These are phyloP conservation scores for Protosalanx chinensis DNA, from an alignment of 2,797 vertebrate species.

Conservation along the genomic window DNA sequence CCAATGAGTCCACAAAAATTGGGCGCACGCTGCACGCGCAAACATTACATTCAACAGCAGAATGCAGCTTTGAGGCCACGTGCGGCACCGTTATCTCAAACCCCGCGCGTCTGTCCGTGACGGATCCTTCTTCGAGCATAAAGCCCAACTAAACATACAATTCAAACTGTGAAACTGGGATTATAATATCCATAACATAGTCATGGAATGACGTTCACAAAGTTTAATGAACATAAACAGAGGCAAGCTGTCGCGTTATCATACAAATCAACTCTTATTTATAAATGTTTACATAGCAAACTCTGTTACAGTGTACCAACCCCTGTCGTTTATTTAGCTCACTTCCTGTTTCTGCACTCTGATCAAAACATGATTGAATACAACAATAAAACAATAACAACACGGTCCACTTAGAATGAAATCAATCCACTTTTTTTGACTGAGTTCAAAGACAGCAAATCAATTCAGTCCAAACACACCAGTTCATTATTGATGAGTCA, in stretches of 20 bases:
- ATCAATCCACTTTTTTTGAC: background rate
- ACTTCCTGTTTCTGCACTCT: background rate
- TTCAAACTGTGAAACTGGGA: background rate
- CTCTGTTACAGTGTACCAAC: no score
- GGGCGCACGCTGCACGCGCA: no score
- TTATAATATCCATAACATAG: background rate
- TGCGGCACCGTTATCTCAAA: no score
- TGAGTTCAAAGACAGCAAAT: background rate
- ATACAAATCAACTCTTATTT: background rate
- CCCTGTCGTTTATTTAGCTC: background rate
- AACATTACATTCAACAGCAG: background rate
- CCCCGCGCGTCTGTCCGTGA: no score
- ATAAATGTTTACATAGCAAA: no score
- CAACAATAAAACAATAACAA: background rate
- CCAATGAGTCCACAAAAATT: no score
- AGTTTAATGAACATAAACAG: background rate
- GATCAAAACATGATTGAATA: background rate
- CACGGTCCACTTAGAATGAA: background rate
- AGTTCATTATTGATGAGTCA: background rate
- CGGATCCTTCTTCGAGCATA: no score
- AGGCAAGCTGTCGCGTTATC: background rate
- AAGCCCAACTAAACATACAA: background rate
- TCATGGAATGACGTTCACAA: background rate
- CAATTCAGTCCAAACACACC: background rate
- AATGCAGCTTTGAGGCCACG: background rate